Base-by-base conservation (phyloP, 2,113 vertebrate genomes). In the Xiphophorus hellerii region DNA sequence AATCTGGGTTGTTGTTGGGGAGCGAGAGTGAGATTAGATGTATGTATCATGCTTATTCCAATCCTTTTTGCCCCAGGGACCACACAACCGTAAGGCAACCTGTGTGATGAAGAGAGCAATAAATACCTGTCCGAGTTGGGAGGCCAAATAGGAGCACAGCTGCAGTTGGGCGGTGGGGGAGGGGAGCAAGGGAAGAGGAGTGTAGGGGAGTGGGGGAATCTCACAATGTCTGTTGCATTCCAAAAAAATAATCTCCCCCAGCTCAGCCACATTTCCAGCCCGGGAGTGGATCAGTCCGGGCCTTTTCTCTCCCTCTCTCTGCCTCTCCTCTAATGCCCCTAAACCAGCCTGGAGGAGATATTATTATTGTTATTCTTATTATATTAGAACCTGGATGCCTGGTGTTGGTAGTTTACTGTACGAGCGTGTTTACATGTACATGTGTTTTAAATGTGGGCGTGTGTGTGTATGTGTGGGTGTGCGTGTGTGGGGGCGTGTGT, bases 101-200 rank as follows among this genome's bases (percentile, higher is more conserved):
- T 93, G 91, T 88, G 89, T 76, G 84, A 93, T 90, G 89, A 93
- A 87, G 90, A 92, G 90, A 94, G 93, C 93, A 94, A 93, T 95
- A 94, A 93, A 93, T 93, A 93, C 88, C 93, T 92, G 93, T 94
- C 91, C 88, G 84, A 90, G 86, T 90, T 83, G 85, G 83, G 85
- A 92, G 90, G 92, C 90, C 90, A 91, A 92, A 93, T 90, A 84
- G 80, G 85, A 84, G 83, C 71, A 77, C 90, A 92, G 89, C 92
- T 92, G 93, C 90, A 92, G 93, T 88, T 82, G 82, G 80, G 85
- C 58, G 84, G 54, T 81, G 83, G 86, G 88, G 91, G 85, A 78
- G 77, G 86, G 83, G 84, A 85, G 70, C 60, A 71, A 73, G 76
- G 77, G 79, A 80, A 83, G 78, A 79, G 89, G 88, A 78, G 88